Conservation (phyloP, 2,113 vertebrate genomes). For the Cygnus atratus region DNA sequence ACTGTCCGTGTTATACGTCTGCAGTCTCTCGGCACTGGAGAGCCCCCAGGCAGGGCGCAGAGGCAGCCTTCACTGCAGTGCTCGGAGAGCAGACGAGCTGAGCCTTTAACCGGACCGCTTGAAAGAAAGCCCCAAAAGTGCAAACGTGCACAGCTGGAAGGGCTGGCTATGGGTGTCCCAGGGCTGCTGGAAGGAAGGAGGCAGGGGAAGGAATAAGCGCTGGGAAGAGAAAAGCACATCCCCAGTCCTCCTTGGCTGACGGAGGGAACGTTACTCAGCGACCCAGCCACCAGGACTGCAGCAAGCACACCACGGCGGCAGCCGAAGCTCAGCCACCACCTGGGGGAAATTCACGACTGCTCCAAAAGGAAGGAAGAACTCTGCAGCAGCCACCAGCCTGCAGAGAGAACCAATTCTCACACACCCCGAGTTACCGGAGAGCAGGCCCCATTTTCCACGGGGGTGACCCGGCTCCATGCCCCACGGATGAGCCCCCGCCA, state of each 20-base stretch:
- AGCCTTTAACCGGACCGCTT: too few species aligned
- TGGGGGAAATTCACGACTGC: not conserved
- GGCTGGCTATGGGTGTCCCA: not conserved
- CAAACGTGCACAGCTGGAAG: not conserved
- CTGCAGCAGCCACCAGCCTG: not conserved
- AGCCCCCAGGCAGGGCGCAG: not conserved
- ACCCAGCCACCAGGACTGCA: not conserved
- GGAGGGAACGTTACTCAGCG: rapidly evolving
- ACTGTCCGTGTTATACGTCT: rapidly evolving
- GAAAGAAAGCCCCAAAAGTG: not conserved
- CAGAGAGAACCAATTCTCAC: rapidly evolving
- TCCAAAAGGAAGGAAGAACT: rapidly evolving
- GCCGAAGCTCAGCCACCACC: not conserved
- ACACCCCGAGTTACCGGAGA: not conserved
- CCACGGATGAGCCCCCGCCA: not conserved
- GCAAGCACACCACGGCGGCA: not conserved
- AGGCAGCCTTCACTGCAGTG: not conserved
- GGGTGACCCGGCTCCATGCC: rapidly evolving
- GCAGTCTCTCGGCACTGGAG: not conserved
- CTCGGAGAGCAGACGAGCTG: rapidly evolving
- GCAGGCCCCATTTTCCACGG: rapidly evolving
- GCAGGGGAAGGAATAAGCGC: not conserved
- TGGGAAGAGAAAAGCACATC: rapidly evolving
- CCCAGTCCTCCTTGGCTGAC: not conserved
- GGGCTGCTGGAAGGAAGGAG: not conserved